A percentile compares a stretch with the other conserved stretches of the same genome.
phyloP scores from a whole-genome alignment of 2,797 vertebrate genomes.

The Sebastes hopkinsi region DNA sequence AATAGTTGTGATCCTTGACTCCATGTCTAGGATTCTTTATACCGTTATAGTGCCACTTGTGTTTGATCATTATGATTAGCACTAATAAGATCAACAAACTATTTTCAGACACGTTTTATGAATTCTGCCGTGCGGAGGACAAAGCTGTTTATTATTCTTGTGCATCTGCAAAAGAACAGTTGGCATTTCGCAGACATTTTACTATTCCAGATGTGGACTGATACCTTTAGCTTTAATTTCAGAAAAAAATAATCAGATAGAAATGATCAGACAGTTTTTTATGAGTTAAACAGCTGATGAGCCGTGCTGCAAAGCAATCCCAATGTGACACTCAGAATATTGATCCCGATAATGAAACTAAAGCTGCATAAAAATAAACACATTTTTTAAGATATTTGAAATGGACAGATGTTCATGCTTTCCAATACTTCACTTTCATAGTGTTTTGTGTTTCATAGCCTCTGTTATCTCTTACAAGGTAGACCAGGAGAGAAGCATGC shows the following conservation, averaged over 20 bases:
- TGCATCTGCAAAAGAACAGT: background rate
- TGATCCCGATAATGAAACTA: background rate
- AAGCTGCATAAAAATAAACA: background rate
- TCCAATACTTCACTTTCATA: background rate
- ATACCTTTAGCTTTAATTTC: background rate
- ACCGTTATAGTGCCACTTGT: background rate
- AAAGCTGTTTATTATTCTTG: background rate
- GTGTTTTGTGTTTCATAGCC: background rate
- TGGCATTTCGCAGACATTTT: background rate
- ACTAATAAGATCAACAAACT: background rate
- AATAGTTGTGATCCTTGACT: background rate
- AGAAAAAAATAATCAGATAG: background rate
- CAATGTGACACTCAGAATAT: slow-evolving; percentile 1
- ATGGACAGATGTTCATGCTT: background rate
- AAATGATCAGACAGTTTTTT: slow-evolving; percentile 1
- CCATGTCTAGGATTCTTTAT: background rate
- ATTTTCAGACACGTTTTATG: background rate
- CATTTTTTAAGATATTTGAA: background rate
- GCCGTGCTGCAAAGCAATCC: background rate
- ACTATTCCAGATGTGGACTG: background rate
- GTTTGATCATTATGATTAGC: background rate
- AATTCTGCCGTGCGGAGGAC: background rate
- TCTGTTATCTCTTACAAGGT: background rate
- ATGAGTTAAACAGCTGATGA: slow-evolving; percentile 3
- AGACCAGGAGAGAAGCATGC: background rate